Evolutionary conservation across 23 tunicate genomes (phyloP), one percentile per base, ranked within the genome.

Genomic region (Halocynthia aurantium): DNA sequence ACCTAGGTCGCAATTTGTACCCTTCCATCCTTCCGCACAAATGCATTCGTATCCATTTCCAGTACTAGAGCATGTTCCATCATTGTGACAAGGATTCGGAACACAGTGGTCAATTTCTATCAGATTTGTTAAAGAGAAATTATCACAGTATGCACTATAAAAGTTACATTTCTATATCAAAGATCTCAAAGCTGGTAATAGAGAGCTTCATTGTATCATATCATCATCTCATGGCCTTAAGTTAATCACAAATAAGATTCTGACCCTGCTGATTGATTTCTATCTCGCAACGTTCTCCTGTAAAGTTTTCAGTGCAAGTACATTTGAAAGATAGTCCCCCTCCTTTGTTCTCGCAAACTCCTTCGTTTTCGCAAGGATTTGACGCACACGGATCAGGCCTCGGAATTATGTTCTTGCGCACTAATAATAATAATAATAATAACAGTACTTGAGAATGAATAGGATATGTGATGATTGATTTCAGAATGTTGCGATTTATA

Each of bases 341-440:
- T 56, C 31, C 68, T 10, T 53, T 6, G 21, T 12, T 53, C 22
- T 57, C 6, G 73, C 98, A 92, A 6, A 75, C 83, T 31, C 98
- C 98, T 18, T 82, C 91, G 67, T 92, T 92, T 62, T 82, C 82
- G 61, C 98, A 92, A 0, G 98, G 98, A 53, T 82, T 79, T 52
- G 98, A 83, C 22, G 12, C 66, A 61, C 98, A 92, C 4, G 91
- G 83, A 49, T 84, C 78, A 62, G 87, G 81, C 22, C 69, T 55
- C 12, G 73, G 67, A 21, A n/a, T 10, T 31, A 17, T 31, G n/a
- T 10, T 40, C 20, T 51, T 21, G 10, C 49, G 18, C 51, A 50
- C 55, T 50, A 60, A 4, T 15, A 60, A 60, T 15, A 17, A 4
- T 4, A 60, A 15, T 60, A n/a, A n/a, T n/a, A n/a, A n/a, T 67